These are phyloP conservation scores for Mercenaria mercenaria DNA, from an alignment of 1,140 invertebrate species.

Conservation along the genomic window DNA sequence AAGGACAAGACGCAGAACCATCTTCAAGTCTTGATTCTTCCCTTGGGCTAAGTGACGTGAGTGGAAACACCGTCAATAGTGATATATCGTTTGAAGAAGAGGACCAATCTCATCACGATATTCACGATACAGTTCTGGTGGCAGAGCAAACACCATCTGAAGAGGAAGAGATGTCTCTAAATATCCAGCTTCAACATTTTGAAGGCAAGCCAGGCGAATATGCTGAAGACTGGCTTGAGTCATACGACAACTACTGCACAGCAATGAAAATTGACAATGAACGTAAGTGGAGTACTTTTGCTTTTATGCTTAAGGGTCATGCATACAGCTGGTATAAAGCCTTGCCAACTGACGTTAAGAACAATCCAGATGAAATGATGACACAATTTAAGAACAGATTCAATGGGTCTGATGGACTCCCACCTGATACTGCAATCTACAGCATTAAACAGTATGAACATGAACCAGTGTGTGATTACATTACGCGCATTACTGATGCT, in stretches of 20 bases:
- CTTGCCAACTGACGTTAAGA: not conserved
- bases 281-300: not conserved
- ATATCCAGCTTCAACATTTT: too few species aligned
- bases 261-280: not conserved
- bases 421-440: not conserved
- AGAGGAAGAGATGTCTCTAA: too few species aligned
- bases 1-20: too few species aligned
- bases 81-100: too few species aligned
- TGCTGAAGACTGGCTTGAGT: not conserved
- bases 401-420: not conserved
- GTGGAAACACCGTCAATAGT: too few species aligned
- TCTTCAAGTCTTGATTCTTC: too few species aligned
- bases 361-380: not conserved
- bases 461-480: conserved; percentile 1
- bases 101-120: too few species aligned
- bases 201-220: not conserved
- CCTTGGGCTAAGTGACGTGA: too few species aligned
- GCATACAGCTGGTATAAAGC: not conserved
- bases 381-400: not conserved
- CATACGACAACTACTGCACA: not conserved
- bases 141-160: too few species aligned
- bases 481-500: not conserved
- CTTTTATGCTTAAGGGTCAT: not conserved
- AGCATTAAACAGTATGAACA: not conserved
- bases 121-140: too few species aligned